phyloP scores from a whole-genome alignment of 2,888 invertebrate genomes.

The Patella caerulea region DNA sequence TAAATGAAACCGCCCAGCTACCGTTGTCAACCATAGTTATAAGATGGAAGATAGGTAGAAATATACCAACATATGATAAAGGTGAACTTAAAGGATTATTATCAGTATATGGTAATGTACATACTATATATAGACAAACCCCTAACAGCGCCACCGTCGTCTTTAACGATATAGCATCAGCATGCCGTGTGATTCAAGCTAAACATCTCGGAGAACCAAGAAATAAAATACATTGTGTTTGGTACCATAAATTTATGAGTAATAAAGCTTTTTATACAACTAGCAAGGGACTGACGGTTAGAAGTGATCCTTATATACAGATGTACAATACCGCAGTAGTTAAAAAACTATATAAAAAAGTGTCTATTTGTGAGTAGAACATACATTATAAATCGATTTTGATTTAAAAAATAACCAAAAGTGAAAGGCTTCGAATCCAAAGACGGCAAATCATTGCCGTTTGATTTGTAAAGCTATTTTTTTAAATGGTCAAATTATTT shows the following conservation, averaged over 20 bases:
- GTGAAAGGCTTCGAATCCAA: no score
- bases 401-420: no score
- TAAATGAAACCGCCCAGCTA: conserved; percentile 40
- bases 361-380: no score
- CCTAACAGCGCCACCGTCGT: conserved; percentile 48
- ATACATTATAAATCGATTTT: no score
- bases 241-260: conserved; percentile 51
- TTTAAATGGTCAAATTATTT: no score
- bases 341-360: no score
- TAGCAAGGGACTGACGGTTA: conserved; percentile 33
- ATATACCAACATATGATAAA: conserved; percentile 36
- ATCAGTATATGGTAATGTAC: conserved; percentile 38
- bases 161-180: conserved; percentile 40
- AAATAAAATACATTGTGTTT: conserved; percentile 43
- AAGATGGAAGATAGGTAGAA: conserved; percentile 45
- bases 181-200: conserved; percentile 43
- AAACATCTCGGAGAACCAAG: conserved; percentile 37
- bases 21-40: conserved; percentile 45
- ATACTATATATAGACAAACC: conserved; percentile 35
- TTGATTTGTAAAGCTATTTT: no score
- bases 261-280: conserved; percentile 40
- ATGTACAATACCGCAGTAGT: background rate
- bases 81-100: conserved; percentile 29
- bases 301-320: conserved; percentile 24
- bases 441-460: no score